Evolutionary conservation across 2,113 vertebrate genomes (phyloP), one percentile per base, ranked within the genome.

Genomic region (Athene noctua): DNA sequence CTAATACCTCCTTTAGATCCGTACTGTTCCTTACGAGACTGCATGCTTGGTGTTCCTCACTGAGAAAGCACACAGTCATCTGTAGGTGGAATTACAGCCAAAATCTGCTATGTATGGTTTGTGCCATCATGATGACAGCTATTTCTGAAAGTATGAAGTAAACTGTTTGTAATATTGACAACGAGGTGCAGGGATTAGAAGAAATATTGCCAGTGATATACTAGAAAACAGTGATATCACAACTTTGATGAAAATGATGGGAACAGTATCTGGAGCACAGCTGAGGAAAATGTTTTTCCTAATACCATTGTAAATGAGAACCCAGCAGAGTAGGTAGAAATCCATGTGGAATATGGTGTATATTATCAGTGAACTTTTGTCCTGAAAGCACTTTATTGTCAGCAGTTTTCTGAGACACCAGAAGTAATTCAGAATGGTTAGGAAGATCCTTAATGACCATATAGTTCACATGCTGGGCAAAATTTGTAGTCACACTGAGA

Each of bases 401-500:
- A 70, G 72, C 44, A 73, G n/a, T 77, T 88, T 93, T 84, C n/a
- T 22, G 62, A 80, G 74, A 66, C 55, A 83, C 15, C 42, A 74
- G 51, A 38, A 86, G 38, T 61, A 86, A 88, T 86, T 81, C 19
- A 52, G 42, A 84, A 70, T 10, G 5, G 6, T 83, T 74, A 51
- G 36, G 68, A 86, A 90, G n/a, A 11, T 86, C 49, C 91, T 91
- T 94, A 94, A 79, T 52, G 78, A 59, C 49, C 38, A 2, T 30
- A 71, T 23, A 40, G 82, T 65, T 91, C 30, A 55, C 5, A 23
- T 0, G 4, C 14, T 59, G 25, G 49, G 49, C 34, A 87, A 75
- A 84, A 89, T 74, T 90, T 94, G 77, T 80, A 82, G 86, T 42
- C 72, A 68, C 49, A 75, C 9, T 68, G 80, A 84, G 83, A 66